Conservation (phyloP, 2,888 invertebrate species). For the Morinoia aosen region DNA sequence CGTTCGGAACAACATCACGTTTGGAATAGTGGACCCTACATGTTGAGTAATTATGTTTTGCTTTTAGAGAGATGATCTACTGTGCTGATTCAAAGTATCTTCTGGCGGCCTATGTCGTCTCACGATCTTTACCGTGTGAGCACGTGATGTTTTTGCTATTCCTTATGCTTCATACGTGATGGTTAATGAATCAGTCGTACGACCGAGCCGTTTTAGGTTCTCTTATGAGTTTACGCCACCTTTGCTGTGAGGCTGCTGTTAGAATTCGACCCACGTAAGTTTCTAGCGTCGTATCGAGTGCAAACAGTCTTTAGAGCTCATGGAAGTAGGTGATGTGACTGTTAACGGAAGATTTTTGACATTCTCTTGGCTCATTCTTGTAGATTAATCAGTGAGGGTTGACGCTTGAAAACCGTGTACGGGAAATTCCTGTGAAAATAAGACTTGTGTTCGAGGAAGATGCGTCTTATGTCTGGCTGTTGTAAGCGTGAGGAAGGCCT, state of each 20-base stretch:
- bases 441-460: background rate
- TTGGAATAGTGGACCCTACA: background rate
- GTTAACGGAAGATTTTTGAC: background rate
- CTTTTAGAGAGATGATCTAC: background rate
- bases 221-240: background rate
- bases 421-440: background rate
- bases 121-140: background rate
- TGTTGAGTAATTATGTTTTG: background rate
- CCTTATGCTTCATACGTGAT: background rate
- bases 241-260: background rate
- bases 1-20: background rate
- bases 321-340: background rate
- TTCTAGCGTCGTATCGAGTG: no score
- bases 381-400: background rate
- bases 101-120: background rate
- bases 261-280: background rate
- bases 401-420: background rate
- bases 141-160: background rate
- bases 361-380: background rate
- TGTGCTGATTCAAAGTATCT: background rate
- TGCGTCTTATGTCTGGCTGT: background rate
- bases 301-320: background rate
- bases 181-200: background rate
- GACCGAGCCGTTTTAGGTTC: background rate
- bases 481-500: background rate